Percentiles rank a stretch among this genome's conserved stretches.
Evolutionary conservation across 2,888 invertebrate species (phyloP).

Genomic region (Ephialtes manifestator): DNA sequence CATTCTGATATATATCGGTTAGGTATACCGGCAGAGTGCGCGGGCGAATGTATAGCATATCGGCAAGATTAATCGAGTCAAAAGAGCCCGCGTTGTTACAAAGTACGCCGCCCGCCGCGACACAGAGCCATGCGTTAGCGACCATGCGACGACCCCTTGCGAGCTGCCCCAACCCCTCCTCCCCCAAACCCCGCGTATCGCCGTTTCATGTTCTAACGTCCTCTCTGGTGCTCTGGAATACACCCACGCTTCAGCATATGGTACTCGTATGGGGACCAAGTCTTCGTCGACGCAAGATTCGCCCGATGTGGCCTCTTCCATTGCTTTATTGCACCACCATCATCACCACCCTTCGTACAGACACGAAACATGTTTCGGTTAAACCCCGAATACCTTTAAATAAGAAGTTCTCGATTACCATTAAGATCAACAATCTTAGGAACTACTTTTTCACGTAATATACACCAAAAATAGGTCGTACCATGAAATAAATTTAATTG

Average conservation of each 20-base stretch:
- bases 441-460: too few species aligned
- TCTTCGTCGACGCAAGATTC: conserved; percentile 46
- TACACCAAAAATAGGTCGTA: too few species aligned
- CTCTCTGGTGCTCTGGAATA: conserved; percentile 68
- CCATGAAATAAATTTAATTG: too few species aligned
- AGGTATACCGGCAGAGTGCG: conserved; percentile 71
- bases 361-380: background rate
- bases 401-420: background rate
- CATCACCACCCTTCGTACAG: conserved; percentile 1
- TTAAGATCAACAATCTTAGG: too few species aligned
- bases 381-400: background rate
- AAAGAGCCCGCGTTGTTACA: conserved; percentile 85
- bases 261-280: conserved; percentile 41
- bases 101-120: conserved; percentile 84
- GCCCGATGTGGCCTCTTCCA: conserved; percentile 51
- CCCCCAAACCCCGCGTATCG: conserved; percentile 50
- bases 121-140: conserved; percentile 76
- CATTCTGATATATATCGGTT: conserved; percentile 75
- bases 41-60: conserved; percentile 78
- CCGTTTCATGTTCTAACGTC: conserved; percentile 73
- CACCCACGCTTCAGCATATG: conserved; percentile 71
- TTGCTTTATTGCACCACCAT: conserved; percentile 50
- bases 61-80: conserved; percentile 86
- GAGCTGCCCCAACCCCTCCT: conserved; percentile 3
- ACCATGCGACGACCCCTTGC: conserved; percentile 65